Evolutionary conservation across 2,797 vertebrate species (phyloP).

Genomic region (Alectoris magna): DNA sequence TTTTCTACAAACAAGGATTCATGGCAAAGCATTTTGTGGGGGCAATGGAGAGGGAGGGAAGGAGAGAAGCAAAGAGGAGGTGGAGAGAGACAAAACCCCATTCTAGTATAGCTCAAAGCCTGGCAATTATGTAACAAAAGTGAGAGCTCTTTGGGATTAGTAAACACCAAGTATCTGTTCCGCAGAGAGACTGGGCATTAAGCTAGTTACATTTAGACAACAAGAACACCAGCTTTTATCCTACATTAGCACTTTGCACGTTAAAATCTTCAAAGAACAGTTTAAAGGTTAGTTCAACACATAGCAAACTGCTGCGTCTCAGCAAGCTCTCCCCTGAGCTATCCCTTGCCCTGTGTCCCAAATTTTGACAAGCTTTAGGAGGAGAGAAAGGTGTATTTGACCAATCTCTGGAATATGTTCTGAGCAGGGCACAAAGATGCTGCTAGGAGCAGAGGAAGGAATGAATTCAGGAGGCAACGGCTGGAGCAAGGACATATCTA

Average conservation of each 20-base stretch:
- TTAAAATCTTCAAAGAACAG: background rate
- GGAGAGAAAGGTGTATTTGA: background rate
- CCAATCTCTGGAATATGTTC: background rate
- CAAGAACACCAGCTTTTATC: constrained; percentile 4
- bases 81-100: background rate
- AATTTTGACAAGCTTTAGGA: background rate
- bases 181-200: background rate
- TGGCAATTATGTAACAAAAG: background rate
- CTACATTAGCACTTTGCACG: background rate
- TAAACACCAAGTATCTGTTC: background rate
- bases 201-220: background rate
- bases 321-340: background rate
- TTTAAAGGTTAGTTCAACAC: background rate
- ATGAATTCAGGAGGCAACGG: background rate
- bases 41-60: background rate
- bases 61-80: background rate
- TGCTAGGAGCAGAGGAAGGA: background rate
- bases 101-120: constrained; percentile 4
- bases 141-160: background rate
- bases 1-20: background rate
- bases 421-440: background rate
- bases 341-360: background rate
- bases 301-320: background rate
- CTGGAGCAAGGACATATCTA: background rate
- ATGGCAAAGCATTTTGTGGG: constrained; percentile 27